Percentiles rank a stretch among this genome's conserved stretches.
Evolutionary conservation across 2,888 invertebrate genomes (phyloP).

Genomic region (Lumbricus terrestris): DNA sequence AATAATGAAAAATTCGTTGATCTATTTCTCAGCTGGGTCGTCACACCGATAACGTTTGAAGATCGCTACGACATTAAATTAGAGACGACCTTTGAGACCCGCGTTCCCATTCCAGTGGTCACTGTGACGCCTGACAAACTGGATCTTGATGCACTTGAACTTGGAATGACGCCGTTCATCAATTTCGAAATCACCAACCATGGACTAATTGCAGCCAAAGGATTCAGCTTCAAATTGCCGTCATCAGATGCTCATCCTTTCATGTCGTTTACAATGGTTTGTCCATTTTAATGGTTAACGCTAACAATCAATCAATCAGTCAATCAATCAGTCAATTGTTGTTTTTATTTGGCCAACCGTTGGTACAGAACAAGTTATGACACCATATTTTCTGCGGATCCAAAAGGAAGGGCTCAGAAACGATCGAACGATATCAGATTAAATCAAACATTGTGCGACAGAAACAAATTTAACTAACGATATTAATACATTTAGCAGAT

Average conservation of each 20-base stretch:
- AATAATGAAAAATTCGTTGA: neutral
- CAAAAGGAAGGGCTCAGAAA: no score
- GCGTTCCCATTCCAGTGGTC: conserved; percentile 45
- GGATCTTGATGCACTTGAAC: conserved; percentile 29
- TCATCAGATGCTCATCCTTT: conserved; percentile 35
- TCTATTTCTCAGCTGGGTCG: conserved; percentile 37
- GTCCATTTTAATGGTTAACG: neutral
- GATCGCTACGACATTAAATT: conserved; percentile 42
- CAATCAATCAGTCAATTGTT: no score
- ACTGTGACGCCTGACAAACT: conserved; percentile 34
- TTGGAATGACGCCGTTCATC: conserved; percentile 16
- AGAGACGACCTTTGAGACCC: conserved; percentile 43
- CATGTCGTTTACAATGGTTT: conserved; percentile 39
- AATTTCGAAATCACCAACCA: conserved; percentile 40
- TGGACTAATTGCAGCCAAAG: conserved; percentile 43
- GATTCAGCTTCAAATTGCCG: conserved; percentile 39
- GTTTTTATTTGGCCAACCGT: no score
- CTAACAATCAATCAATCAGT: no score
- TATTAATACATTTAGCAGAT: no score
- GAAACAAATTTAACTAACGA: no score
- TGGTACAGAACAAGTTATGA: no score
- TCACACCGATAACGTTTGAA: conserved; percentile 40
- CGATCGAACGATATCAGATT: no score
- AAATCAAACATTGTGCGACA: no score
- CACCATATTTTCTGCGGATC: no score